Evolutionary conservation across 2,888 invertebrate species (phyloP).

Genomic region (Acanthosepion lycidas): DNA sequence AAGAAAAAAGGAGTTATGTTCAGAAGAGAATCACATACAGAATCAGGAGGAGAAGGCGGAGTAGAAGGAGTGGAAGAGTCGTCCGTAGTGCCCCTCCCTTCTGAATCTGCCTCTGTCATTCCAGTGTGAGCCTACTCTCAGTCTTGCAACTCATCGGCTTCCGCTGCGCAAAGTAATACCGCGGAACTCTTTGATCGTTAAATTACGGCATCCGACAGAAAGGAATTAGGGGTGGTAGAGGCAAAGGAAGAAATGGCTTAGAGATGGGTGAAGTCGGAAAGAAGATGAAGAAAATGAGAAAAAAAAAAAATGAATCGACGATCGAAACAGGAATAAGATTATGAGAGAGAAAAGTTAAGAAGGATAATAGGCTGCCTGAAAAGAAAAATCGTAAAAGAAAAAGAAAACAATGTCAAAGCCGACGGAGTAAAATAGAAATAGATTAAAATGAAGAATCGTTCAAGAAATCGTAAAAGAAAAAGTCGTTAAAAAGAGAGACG

Average conservation of each 20-base stretch:
- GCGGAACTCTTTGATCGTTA: not conserved
- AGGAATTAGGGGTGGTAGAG: not conserved
- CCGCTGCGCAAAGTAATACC: conserved; percentile 33
- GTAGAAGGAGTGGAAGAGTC: not conserved
- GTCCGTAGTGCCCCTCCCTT: not conserved
- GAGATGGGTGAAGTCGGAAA: conserved; percentile 4
- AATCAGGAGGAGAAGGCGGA: not conserved
- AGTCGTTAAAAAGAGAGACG: too few relatives aligned
- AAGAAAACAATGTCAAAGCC: too few relatives aligned
- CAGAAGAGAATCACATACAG: not conserved
- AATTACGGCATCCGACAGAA: not conserved
- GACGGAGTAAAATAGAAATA: too few relatives aligned
- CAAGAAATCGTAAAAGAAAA: too few relatives aligned
- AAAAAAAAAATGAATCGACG: not conserved
- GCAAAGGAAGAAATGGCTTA: not conserved
- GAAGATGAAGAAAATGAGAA: not conserved
- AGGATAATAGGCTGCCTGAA: too few relatives aligned
- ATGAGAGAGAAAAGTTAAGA: too few relatives aligned
- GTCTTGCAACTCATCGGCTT: not conserved
- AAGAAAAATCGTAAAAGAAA: too few relatives aligned
- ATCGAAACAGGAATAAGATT: not conserved
- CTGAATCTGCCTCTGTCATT: not conserved
- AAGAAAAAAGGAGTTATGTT: not conserved
- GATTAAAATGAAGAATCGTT: too few relatives aligned
- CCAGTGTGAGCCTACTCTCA: not conserved